Evolutionary conservation across 2,113 vertebrate genomes (phyloP).

Genomic region (human (Homo sapiens)): DNA sequence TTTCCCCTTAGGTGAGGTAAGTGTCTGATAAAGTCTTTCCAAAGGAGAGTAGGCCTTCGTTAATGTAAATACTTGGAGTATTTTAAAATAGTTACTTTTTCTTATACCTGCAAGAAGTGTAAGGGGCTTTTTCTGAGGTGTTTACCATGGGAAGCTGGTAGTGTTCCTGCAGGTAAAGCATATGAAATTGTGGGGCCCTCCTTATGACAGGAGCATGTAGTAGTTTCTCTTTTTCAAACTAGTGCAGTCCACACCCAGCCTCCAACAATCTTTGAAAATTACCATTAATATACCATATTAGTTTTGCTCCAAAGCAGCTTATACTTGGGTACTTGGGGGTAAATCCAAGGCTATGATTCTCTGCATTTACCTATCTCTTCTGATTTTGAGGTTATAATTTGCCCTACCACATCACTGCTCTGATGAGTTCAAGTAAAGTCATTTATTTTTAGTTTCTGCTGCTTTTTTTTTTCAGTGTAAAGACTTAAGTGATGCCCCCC

Average conservation of each 20-base stretch:
- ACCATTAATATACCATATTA: not conserved
- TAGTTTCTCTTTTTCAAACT: not conserved
- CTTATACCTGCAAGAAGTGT: not conserved
- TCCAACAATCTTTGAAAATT: not conserved
- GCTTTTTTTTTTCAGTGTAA: not conserved
- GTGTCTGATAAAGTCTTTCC: not conserved
- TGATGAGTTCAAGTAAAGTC: not conserved
- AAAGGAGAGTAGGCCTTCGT: not conserved
- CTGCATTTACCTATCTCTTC: not conserved
- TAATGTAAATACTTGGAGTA: not conserved
- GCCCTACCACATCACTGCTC: not conserved
- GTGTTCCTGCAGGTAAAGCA: not conserved
- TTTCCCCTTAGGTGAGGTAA: not conserved
- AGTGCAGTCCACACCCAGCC: not conserved
- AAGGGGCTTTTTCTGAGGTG: not conserved
- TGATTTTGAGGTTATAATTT: not conserved
- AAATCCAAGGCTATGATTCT: not conserved
- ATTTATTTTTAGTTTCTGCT: not conserved
- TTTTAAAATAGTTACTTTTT: not conserved
- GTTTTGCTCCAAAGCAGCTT: not conserved
- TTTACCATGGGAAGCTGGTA: too few relatives aligned
- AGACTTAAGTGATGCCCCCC: not conserved
- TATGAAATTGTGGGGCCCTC: not conserved
- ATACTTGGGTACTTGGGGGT: not conserved
- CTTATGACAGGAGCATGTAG: not conserved